Conservation (phyloP, 2,797 vertebrate species). For the Spea hammondii region DNA sequence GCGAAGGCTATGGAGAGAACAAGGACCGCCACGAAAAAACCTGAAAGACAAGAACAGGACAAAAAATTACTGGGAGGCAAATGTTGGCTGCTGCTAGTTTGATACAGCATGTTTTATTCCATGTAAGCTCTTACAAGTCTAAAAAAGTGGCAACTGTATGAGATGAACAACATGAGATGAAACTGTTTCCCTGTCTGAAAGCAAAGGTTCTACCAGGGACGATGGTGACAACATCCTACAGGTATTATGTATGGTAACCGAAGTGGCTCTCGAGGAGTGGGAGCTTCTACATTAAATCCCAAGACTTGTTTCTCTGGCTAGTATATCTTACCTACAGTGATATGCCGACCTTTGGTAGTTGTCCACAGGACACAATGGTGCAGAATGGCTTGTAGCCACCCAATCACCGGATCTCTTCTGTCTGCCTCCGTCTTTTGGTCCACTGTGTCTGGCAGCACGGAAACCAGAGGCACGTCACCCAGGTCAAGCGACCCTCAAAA, state of each 20-base stretch:
- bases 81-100: no score
- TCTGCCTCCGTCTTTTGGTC: constrained; percentile 61
- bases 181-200: no score
- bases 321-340: constrained; percentile 78
- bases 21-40: constrained; percentile 81
- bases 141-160: no score
- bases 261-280: no score
- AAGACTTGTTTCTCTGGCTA: not conserved
- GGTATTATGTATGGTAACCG: no score
- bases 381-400: constrained; percentile 80
- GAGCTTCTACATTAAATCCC: not conserved
- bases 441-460: constrained; percentile 74
- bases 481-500: constrained; percentile 75
- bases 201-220: no score
- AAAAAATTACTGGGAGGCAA: no score
- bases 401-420: constrained; percentile 77
- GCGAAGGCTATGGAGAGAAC: constrained; percentile 86
- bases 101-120: no score
- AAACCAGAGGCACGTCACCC: constrained; percentile 81
- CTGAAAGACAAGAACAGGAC: constrained; percentile 60
- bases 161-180: no score
- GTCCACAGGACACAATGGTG: constrained; percentile 84
- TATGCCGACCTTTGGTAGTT: constrained; percentile 79
- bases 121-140: no score
- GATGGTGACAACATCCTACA: no score